Conservation (phyloP, 2,113 vertebrate genomes). For the Menidia beryllina region DNA sequence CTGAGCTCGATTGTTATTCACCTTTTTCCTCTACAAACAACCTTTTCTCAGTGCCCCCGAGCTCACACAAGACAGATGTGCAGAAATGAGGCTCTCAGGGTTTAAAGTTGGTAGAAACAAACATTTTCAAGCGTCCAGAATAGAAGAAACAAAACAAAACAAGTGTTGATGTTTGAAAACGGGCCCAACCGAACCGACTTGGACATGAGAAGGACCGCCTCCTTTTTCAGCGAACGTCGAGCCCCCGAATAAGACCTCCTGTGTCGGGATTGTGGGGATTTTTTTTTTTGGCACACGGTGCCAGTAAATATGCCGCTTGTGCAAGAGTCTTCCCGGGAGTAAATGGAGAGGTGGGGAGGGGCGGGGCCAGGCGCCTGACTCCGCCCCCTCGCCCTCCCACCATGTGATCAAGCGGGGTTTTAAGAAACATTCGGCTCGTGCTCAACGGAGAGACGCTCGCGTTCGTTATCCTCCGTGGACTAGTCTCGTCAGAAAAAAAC, state of each 20-base stretch:
- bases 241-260: slow-evolving; percentile 4
- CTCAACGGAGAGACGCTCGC: neutral
- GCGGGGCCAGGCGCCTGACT: neutral
- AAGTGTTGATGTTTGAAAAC: neutral
- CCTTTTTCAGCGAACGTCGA: slow-evolving; percentile 1
- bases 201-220: slow-evolving; percentile 13
- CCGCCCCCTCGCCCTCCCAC: slow-evolving; percentile 38
- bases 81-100: neutral
- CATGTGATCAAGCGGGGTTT: slow-evolving; percentile 54
- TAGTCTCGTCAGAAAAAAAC: neutral
- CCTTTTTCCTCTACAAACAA: neutral
- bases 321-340: neutral
- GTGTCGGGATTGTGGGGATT: neutral
- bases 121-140: neutral
- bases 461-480: neutral
- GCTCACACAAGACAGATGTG: neutral
- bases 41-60: rapidly evolving
- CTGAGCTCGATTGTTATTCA: too few relatives aligned
- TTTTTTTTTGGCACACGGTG: slow-evolving; percentile 3
- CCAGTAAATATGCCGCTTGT: neutral
- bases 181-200: neutral
- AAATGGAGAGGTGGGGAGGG: neutral
- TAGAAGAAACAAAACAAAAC: neutral
- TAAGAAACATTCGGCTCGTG: slow-evolving; percentile 32
- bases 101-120: neutral